Conservation (phyloP, 92 coral and sea anemone species). For the Micromussa lordhowensis region DNA sequence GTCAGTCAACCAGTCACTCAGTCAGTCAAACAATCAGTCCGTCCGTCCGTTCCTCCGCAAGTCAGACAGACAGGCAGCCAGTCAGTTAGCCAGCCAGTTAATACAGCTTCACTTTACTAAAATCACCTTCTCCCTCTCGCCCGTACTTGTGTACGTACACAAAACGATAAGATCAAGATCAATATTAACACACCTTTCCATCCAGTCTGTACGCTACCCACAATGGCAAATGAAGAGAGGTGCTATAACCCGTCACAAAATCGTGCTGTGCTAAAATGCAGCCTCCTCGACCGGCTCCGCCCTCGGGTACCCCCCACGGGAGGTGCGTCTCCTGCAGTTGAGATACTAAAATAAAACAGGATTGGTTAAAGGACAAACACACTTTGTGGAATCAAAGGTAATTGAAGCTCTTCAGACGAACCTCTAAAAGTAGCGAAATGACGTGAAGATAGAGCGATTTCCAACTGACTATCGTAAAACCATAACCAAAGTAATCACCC, state of each 20-base stretch:
- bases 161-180: too few relatives aligned
- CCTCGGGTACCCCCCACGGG: constrained; percentile 97
- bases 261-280: constrained; percentile 88
- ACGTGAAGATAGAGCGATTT: too few relatives aligned
- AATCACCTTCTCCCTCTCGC: too few relatives aligned
- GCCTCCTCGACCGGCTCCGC: constrained; percentile 91
- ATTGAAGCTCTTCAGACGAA: not conserved
- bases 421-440: too few relatives aligned
- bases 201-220: constrained; percentile 90
- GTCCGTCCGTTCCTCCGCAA: too few relatives aligned
- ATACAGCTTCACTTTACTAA: too few relatives aligned
- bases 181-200: constrained; percentile 74
- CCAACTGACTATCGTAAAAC: too few relatives aligned
- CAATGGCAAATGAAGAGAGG: constrained; percentile 85
- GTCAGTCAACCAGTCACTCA: too few relatives aligned
- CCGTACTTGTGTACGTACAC: not conserved
- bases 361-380: not conserved
- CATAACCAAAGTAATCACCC: too few relatives aligned
- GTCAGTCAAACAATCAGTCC: too few relatives aligned
- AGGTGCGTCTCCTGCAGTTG: constrained; percentile 64
- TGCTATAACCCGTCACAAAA: constrained; percentile 91
- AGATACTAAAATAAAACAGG: constrained; percentile 27
- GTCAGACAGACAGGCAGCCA: too few relatives aligned
- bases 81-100: too few relatives aligned
- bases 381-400: not conserved